These are phyloP conservation scores for Sceloporus undulatus DNA, from an alignment of 2,113 vertebrate species.

Conservation along the genomic window DNA sequence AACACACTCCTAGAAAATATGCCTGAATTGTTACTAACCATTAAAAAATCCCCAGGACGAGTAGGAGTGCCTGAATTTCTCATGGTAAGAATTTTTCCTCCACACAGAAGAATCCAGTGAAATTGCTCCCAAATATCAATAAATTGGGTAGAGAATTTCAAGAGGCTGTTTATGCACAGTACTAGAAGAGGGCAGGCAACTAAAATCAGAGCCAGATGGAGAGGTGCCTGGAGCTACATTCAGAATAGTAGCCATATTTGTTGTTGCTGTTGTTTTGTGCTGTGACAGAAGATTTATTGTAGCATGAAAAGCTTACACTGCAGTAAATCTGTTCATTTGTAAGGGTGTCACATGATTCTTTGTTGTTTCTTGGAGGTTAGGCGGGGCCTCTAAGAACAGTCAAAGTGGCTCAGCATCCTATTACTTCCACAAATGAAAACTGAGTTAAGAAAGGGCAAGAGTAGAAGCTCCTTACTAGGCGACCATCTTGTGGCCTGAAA, in stretches of 20 bases:
- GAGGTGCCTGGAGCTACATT: neutral
- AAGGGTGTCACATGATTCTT: neutral
- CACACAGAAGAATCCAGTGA: neutral
- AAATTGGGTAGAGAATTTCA: neutral
- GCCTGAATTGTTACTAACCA: too few relatives aligned
- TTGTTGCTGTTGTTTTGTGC: neutral
- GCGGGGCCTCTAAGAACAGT: neutral
- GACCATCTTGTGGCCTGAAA: neutral
- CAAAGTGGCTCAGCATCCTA: neutral
- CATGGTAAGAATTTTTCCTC: too few relatives aligned
- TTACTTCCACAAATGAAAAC: neutral
- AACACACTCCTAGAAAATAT: too few relatives aligned
- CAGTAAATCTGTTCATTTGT: neutral
- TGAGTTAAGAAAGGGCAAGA: neutral
- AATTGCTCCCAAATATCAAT: neutral
- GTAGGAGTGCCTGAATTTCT: too few relatives aligned
- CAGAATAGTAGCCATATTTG: neutral
- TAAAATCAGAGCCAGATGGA: neutral
- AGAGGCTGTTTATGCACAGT: neutral
- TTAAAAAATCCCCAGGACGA: too few relatives aligned
- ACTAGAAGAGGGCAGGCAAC: neutral
- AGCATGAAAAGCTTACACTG: neutral
- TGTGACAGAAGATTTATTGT: neutral
- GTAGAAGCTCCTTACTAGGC: neutral
- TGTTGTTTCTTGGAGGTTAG: neutral